Conservation (phyloP, 2,113 vertebrate genomes). For the Salminus brasiliensis region DNA sequence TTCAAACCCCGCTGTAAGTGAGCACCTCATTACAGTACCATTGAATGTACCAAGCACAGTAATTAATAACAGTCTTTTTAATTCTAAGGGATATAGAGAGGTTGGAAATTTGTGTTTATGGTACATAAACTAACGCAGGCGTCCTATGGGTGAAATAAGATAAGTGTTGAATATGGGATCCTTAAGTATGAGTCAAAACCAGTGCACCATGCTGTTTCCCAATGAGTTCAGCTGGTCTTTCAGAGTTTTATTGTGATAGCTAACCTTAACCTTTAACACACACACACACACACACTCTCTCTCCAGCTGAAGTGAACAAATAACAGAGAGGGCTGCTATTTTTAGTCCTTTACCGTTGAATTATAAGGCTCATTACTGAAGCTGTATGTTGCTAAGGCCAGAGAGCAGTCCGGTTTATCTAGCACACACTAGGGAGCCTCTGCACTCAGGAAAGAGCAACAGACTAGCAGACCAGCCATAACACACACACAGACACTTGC, state of each 20-base stretch:
- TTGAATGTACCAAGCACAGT: too few relatives aligned
- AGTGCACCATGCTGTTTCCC: not conserved
- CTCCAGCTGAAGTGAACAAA: constrained; percentile 22
- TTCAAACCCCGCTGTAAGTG: too few relatives aligned
- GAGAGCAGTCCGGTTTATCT: too few relatives aligned
- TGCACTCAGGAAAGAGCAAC: constrained; percentile 12
- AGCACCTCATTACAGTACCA: too few relatives aligned
- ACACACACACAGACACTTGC: constrained; percentile 20
- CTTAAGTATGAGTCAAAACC: not conserved
- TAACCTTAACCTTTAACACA: constrained; percentile 1
- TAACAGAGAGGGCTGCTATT: not conserved
- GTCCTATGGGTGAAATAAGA: too few relatives aligned
- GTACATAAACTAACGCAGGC: too few relatives aligned
- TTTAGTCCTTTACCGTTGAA: constrained; percentile 11
- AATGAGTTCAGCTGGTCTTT: not conserved
- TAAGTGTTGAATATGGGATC: not conserved
- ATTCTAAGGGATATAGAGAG: too few relatives aligned
- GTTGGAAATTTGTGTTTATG: too few relatives aligned
- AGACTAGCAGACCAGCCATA: constrained; percentile 52
- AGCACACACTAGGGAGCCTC: not conserved
- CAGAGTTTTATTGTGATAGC: constrained; percentile 1
- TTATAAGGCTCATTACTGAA: constrained; percentile 8
- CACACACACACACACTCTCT: not conserved
- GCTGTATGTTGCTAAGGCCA: not conserved
- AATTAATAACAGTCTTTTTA: too few relatives aligned